These are phyloP conservation scores for Poecilobothrus nobilitatus DNA, from an alignment of 2,888 invertebrate species.

Conservation along the genomic window DNA sequence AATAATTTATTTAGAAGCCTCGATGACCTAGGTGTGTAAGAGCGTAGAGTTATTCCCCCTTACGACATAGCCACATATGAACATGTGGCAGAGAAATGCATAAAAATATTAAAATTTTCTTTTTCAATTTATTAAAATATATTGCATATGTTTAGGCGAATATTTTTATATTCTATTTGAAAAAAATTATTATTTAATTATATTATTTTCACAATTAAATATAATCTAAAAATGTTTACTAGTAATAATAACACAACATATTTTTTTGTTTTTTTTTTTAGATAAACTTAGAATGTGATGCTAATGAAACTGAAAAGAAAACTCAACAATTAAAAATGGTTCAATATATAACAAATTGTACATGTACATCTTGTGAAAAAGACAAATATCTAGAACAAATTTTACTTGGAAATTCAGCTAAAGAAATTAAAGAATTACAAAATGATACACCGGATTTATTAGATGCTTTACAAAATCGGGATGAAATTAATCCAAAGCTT, in stretches of 20 bases:
- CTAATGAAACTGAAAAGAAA: slow-evolving; percentile 45
- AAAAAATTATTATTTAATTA: no score
- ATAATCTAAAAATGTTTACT: no score
- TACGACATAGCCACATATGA: no score
- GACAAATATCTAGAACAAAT: slow-evolving; percentile 23
- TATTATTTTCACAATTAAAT: no score
- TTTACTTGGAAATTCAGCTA: slow-evolving; percentile 25
- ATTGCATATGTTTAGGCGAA: not conserved
- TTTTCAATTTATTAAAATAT: no score
- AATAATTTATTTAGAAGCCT: no score
- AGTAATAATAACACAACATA: not conserved
- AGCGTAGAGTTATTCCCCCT: no score
- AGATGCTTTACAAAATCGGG: slow-evolving; percentile 28
- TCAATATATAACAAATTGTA: slow-evolving; percentile 58
- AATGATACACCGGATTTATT: slow-evolving; percentile 42
- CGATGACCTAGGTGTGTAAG: no score
- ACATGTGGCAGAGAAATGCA: no score
- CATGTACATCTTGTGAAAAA: slow-evolving; percentile 54
- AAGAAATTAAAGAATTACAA: slow-evolving; percentile 35
- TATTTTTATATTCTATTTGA: no score
- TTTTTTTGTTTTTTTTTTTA: slow-evolving; percentile 28
- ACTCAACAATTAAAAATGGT: slow-evolving; percentile 51
- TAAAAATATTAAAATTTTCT: no score
- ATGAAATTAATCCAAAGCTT: slow-evolving; percentile 17
- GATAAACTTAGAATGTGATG: slow-evolving; percentile 53